Evolutionary conservation across 2,888 invertebrate species (phyloP).

Genomic region (Ectemnius continuus): DNA sequence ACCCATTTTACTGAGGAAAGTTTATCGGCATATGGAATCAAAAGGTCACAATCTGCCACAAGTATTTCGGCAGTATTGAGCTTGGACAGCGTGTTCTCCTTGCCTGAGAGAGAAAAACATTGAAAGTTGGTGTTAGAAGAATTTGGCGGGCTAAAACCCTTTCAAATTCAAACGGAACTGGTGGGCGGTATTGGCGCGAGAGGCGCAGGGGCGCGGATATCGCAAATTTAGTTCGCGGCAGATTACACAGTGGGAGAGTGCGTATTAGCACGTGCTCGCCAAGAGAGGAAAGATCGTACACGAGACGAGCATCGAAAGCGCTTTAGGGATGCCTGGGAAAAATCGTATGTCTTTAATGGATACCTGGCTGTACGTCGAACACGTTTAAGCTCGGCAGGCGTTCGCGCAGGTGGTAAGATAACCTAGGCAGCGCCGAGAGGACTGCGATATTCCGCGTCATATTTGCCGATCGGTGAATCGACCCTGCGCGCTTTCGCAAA

Average conservation of each 20-base stretch:
- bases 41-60: slow-evolving; percentile 76
- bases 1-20: slow-evolving; percentile 77
- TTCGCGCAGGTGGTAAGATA: slow-evolving; percentile 66
- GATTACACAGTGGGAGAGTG: slow-evolving; percentile 30
- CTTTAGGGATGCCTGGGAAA: slow-evolving; percentile 10
- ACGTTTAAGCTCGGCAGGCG: slow-evolving; percentile 67
- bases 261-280: slow-evolving; percentile 50
- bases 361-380: slow-evolving; percentile 68
- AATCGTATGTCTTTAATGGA: slow-evolving; percentile 27
- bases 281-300: slow-evolving; percentile 16
- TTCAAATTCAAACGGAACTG: slow-evolving; percentile 21
- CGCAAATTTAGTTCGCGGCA: slow-evolving; percentile 33
- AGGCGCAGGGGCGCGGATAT: slow-evolving; percentile 15
- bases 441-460: slow-evolving; percentile 61
- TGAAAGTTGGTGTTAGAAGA: too few relatives aligned
- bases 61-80: slow-evolving; percentile 75
- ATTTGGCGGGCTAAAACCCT: neutral
- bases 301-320: slow-evolving; percentile 12
- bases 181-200: slow-evolving; percentile 41
- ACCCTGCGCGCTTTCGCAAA: too few relatives aligned
- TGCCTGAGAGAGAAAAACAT: too few relatives aligned
- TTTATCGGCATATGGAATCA: slow-evolving; percentile 73
- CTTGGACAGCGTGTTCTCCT: slow-evolving; percentile 47
- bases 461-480: slow-evolving; percentile 11
- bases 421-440: slow-evolving; percentile 67